phyloP scores from a whole-genome alignment of 2,797 vertebrate genomes.

The Salarias fasciatus region DNA sequence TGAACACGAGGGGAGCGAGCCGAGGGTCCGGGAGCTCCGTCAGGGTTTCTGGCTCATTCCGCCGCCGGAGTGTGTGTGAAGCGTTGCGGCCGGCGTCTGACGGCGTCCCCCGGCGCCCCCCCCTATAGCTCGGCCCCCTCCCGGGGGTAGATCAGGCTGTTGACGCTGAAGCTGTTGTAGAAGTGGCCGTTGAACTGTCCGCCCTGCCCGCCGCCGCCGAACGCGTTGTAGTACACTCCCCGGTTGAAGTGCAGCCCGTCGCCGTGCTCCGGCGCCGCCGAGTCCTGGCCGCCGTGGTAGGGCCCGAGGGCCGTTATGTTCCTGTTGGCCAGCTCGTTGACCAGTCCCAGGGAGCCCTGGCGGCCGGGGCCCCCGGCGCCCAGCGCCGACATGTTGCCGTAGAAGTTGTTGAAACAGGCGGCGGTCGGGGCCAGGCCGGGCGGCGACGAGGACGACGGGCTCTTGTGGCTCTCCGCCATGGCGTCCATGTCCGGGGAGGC shows the following conservation, averaged over 20 bases:
- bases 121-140: conserved; percentile 93
- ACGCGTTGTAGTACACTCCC: conserved; percentile 90
- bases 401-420: conserved; percentile 93
- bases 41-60: no score
- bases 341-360: conserved; percentile 83
- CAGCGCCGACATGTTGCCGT: conserved; percentile 90
- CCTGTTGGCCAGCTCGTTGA: conserved; percentile 87
- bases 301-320: conserved; percentile 89
- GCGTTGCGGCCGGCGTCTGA: no score
- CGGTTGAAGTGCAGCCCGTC: conserved; percentile 83
- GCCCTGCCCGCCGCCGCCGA: conserved; percentile 84
- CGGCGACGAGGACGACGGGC: conserved; percentile 76
- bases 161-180: conserved; percentile 96
- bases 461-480: conserved; percentile 84
- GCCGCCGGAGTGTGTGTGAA: no score
- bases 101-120: no score
- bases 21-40: no score
- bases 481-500: conserved; percentile 87
- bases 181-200: conserved; percentile 91
- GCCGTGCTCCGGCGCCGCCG: conserved; percentile 68
- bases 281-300: conserved; percentile 77
- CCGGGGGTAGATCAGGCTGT: conserved; percentile 93
- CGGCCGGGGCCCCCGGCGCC: conserved; percentile 76
- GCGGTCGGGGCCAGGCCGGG: conserved; percentile 76
- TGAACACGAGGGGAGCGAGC: no score